phyloP scores from a whole-genome alignment of 35 echinoderm and acorn worm genomes.

The Strongylocentrotus purpuratus region DNA sequence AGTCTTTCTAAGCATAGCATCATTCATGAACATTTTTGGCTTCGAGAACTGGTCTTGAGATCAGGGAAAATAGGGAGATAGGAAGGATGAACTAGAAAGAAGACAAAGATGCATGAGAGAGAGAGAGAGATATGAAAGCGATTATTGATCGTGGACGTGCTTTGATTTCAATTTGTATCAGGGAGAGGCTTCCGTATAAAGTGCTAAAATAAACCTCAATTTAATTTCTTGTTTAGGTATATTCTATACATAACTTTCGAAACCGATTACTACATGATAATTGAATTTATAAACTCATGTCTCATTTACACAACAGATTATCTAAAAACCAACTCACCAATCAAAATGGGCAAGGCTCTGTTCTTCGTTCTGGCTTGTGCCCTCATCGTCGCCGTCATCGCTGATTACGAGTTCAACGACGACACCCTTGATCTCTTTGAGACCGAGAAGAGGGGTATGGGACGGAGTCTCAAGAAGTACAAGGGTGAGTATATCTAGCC shows the following conservation, averaged over 20 bases:
- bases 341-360: slow-evolving; percentile 41
- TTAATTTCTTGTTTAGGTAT: neutral
- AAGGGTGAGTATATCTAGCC: neutral
- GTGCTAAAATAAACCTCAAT: neutral
- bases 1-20: too few relatives aligned
- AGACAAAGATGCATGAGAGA: neutral
- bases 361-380: slow-evolving; percentile 33
- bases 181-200: neutral
- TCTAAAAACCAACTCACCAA: neutral
- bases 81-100: too few relatives aligned
- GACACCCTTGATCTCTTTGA: neutral
- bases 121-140: neutral
- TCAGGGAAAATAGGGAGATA: too few relatives aligned
- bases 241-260: neutral
- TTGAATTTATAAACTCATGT: neutral
- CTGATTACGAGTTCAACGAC: neutral
- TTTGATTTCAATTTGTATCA: too few relatives aligned
- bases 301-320: neutral
- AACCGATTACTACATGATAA: neutral
- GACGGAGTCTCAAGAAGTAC: slow-evolving; percentile 29
- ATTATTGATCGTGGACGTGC: too few relatives aligned
- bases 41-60: too few relatives aligned
- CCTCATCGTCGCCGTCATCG: slow-evolving; percentile 39
- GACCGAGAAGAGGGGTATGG: slow-evolving; percentile 43
- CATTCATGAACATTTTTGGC: too few relatives aligned